Evolutionary conservation across 2,797 vertebrate species (phyloP).

Genomic region (Falco columbarius): DNA sequence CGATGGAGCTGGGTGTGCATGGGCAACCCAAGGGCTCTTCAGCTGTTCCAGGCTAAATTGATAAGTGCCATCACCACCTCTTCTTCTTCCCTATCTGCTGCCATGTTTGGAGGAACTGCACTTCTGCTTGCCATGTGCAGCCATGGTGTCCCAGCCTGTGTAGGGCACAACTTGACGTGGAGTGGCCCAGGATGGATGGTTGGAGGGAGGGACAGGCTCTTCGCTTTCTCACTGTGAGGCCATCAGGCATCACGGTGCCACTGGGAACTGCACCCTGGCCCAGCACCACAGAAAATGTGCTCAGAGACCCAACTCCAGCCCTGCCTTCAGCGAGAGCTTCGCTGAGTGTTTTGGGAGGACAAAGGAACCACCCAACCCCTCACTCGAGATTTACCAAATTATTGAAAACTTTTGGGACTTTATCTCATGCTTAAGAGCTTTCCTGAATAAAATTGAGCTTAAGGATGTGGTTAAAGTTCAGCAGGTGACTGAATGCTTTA

Average conservation of each 20-base stretch:
- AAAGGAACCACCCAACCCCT: not conserved
- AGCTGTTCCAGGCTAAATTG: not conserved
- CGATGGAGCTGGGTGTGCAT: not conserved
- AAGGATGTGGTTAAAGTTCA: not conserved
- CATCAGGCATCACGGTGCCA: not conserved
- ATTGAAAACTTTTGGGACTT: not conserved
- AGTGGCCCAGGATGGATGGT: not conserved
- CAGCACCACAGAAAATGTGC: rapidly evolving
- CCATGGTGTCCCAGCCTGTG: not conserved
- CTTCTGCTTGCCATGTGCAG: not conserved
- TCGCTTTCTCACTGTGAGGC: not conserved
- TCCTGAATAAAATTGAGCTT: not conserved
- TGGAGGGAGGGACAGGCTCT: not conserved
- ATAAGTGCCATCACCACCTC: rapidly evolving
- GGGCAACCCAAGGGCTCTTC: not conserved
- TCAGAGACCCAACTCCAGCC: not conserved
- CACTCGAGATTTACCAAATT: not conserved
- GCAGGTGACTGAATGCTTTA: not conserved
- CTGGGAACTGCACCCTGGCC: not conserved
- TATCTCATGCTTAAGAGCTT: not conserved
- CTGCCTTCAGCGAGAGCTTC: not conserved
- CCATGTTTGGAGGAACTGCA: not conserved
- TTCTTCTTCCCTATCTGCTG: not conserved
- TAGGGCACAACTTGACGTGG: not conserved
- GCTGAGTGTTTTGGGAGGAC: rapidly evolving